These are phyloP conservation scores for Ariolimax columbianus DNA, from an alignment of 2,888 invertebrate genomes.

Conservation along the genomic window DNA sequence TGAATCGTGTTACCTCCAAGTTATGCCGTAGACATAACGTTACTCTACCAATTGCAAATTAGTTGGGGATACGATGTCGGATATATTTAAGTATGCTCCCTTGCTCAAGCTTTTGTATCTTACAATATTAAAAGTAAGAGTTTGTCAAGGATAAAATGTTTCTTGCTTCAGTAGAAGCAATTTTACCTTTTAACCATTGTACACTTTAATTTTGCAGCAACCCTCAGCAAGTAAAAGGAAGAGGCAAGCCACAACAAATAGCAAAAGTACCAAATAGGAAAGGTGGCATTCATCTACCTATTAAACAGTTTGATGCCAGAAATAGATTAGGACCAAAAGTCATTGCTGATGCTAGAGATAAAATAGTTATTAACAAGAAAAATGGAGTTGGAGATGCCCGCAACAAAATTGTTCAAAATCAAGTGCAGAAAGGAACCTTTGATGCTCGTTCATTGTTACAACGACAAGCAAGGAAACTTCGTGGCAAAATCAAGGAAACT, in stretches of 20 bases:
- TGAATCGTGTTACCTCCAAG: too few relatives aligned
- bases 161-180: too few relatives aligned
- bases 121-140: too few relatives aligned
- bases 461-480: constrained; percentile 52
- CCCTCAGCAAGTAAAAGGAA: constrained; percentile 15
- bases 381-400: constrained; percentile 56
- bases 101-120: too few relatives aligned
- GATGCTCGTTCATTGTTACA: constrained; percentile 65
- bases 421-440: constrained; percentile 60
- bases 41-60: too few relatives aligned
- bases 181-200: not conserved
- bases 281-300: not conserved
- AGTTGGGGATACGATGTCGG: too few relatives aligned
- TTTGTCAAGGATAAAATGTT: too few relatives aligned
- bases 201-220: not conserved
- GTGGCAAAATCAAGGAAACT: not conserved
- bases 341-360: constrained; percentile 55
- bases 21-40: too few relatives aligned
- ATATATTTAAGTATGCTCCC: too few relatives aligned
- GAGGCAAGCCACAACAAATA: not conserved
- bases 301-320: constrained; percentile 48
- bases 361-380: constrained; percentile 53
- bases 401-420: constrained; percentile 57
- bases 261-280: not conserved
- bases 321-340: constrained; percentile 50